phyloP scores from a whole-genome alignment of 2,888 invertebrate genomes.

The Athrips mouffetella region DNA sequence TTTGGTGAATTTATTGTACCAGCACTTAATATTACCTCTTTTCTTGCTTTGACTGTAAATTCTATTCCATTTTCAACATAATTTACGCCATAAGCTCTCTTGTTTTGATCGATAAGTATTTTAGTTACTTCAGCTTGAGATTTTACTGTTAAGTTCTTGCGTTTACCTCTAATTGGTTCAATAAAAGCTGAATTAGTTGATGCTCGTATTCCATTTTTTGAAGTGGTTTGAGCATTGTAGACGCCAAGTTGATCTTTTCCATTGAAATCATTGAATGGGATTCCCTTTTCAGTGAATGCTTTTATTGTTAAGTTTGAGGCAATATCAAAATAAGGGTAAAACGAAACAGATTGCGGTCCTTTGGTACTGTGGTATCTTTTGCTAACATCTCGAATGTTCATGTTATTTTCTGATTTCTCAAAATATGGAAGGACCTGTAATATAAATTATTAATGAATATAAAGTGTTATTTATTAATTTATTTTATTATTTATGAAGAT shows the following conservation, averaged over 20 bases:
- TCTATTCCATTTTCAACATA: constrained; percentile 36
- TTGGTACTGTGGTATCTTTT: constrained; percentile 76
- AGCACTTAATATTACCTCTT: constrained; percentile 54
- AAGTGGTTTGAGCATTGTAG: constrained; percentile 76
- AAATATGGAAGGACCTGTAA: constrained; percentile 81
- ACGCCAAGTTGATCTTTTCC: constrained; percentile 73
- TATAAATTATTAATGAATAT: background rate
- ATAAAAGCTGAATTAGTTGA: constrained; percentile 82
- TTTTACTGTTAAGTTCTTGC: constrained; percentile 70
- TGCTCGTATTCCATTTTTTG: constrained; percentile 73
- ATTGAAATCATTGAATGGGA: constrained; percentile 77
- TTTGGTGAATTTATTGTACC: constrained; percentile 55
- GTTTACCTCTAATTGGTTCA: constrained; percentile 76
- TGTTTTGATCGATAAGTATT: constrained; percentile 72
- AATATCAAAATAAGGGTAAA: constrained; percentile 78
- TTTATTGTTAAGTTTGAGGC: constrained; percentile 73
- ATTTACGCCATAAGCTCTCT: constrained; percentile 48
- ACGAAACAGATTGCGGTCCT: constrained; percentile 79
- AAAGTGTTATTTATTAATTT: too few relatives aligned
- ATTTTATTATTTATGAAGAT: too few relatives aligned
- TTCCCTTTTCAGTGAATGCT: constrained; percentile 78
- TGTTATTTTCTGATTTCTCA: constrained; percentile 80
- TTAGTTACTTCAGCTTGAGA: constrained; percentile 73
- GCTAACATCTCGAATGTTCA: constrained; percentile 62
- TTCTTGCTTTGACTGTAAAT: constrained; percentile 45